Evolutionary conservation across 2,797 vertebrate genomes (phyloP).

Genomic region (Galagoides demidoff): DNA sequence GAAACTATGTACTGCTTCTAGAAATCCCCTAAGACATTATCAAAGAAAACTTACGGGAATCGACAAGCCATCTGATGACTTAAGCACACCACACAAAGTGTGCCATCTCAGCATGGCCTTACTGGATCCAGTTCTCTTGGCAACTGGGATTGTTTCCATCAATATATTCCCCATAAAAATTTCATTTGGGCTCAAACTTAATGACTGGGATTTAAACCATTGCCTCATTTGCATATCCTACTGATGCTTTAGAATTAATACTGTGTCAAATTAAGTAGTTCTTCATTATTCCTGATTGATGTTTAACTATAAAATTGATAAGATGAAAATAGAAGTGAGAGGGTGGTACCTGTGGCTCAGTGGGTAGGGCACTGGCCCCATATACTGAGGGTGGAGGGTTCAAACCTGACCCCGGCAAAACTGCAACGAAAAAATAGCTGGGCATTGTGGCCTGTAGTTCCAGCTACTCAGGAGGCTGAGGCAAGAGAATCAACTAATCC

Average conservation of each 20-base stretch:
- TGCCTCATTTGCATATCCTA: constrained; percentile 15
- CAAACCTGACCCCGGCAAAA: too few species aligned
- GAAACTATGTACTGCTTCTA: neutral
- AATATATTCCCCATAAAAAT: neutral
- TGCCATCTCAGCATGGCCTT: neutral
- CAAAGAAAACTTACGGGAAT: neutral
- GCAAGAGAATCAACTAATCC: too few species aligned
- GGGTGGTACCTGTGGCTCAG: too few species aligned
- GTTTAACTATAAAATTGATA: constrained; percentile 2
- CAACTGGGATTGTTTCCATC: neutral
- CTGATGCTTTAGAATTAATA: neutral
- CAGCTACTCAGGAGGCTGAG: too few species aligned
- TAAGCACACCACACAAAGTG: neutral
- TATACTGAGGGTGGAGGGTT: too few species aligned
- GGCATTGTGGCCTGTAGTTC: too few species aligned
- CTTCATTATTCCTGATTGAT: neutral
- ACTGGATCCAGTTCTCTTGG: neutral
- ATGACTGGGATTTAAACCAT: neutral
- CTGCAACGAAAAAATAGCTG: too few species aligned
- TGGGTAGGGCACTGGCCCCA: too few species aligned
- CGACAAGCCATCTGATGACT: neutral
- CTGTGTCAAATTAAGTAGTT: neutral
- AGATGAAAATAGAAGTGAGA: neutral
- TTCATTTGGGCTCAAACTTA: constrained; percentile 3
- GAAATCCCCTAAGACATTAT: neutral